These are phyloP conservation scores for Belonocnema kinseyi DNA, from an alignment of 1,140 invertebrate species.

Conservation along the genomic window DNA sequence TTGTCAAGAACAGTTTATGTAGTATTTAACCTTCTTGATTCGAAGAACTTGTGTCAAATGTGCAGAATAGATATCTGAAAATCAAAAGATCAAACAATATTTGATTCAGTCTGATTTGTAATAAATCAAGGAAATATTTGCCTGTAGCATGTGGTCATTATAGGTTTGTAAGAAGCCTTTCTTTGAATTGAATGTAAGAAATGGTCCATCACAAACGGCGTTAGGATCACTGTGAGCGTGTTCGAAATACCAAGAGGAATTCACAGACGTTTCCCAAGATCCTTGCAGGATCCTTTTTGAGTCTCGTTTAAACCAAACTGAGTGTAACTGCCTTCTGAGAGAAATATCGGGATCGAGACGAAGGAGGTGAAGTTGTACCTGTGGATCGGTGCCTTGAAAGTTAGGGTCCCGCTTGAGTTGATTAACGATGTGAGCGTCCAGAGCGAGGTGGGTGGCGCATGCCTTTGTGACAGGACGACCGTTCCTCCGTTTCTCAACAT, in stretches of 20 bases:
- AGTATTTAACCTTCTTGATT: neutral
- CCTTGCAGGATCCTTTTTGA: neutral
- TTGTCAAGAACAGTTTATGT: neutral
- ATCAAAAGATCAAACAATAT: too few relatives aligned
- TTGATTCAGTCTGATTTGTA: neutral
- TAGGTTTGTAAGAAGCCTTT: constrained; percentile 6
- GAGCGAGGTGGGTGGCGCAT: constrained; percentile 76
- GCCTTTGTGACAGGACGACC: constrained; percentile 76
- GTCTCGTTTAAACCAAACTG: neutral
- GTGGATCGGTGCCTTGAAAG: constrained; percentile 56
- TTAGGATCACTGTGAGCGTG: constrained; percentile 13
- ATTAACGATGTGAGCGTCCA: constrained; percentile 75
- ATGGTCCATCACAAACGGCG: constrained; percentile 23
- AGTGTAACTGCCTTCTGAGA: neutral
- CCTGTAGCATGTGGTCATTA: neutral
- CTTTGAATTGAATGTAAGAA: constrained; percentile 4
- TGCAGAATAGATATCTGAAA: too few relatives aligned
- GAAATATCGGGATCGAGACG: constrained; percentile 55
- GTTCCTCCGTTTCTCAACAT: constrained; percentile 65
- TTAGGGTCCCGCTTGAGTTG: constrained; percentile 73
- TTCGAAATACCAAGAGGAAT: constrained; percentile 4
- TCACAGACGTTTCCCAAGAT: constrained; percentile 25
- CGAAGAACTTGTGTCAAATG: too few relatives aligned
- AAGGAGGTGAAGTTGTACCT: constrained; percentile 51
- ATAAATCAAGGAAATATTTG: constrained; percentile 3